Evolutionary conservation across 2,888 invertebrate species (phyloP), one percentile per base, ranked within the genome.

Genomic region (Pasiphila rectangulata): DNA sequence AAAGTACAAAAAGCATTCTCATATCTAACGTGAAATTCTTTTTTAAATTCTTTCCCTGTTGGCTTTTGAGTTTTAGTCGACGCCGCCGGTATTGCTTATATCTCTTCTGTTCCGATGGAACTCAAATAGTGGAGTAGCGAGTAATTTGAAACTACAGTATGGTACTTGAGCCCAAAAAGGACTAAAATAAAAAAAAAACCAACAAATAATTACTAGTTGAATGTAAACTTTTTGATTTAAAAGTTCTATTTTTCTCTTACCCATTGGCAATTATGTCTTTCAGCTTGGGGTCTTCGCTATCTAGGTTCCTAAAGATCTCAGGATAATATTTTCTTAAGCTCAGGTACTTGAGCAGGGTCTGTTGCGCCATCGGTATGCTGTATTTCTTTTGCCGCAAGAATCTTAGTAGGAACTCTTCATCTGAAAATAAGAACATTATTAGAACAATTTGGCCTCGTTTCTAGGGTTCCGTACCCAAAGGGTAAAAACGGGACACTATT

Each of bases 371-470:
- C 1, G 93, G 93, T 20, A 95, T 89, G 67, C 94, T 94, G 84
- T 91, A 95, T 75, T 95, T 95, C 71, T 94, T 94, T 51, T 92
- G 92, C 1, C 95, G 90, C 47, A 95, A 83, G 69, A 95, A 95
- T 37, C 94, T 88, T 57, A 95, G 79, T 42, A 95, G 83, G 72
- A 95, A 95, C 32, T 84, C 89, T 51, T 93, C 93, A 74, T 95
- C 95, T 93, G 82, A 20, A 81, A 35, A 40, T 35, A 50, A 39
- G 16, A 17, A 9, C 9, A 32, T 10, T 9, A 4, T 16, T n/a
- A n/a, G 16, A 0, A 2, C n/a, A 16, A 16, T 7, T n/a, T 30
- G 30, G n/a, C n/a, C n/a, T n/a, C n/a, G n/a, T n/a, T n/a, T n/a
- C n/a, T n/a, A n/a, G n/a, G n/a, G n/a, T n/a, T n/a, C n/a, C n/a